A percentile compares a stretch with the other conserved stretches of the same genome.
These are phyloP conservation scores for Phocides pigmalion DNA, from an alignment of 1,140 invertebrate species.

Conservation along the genomic window DNA sequence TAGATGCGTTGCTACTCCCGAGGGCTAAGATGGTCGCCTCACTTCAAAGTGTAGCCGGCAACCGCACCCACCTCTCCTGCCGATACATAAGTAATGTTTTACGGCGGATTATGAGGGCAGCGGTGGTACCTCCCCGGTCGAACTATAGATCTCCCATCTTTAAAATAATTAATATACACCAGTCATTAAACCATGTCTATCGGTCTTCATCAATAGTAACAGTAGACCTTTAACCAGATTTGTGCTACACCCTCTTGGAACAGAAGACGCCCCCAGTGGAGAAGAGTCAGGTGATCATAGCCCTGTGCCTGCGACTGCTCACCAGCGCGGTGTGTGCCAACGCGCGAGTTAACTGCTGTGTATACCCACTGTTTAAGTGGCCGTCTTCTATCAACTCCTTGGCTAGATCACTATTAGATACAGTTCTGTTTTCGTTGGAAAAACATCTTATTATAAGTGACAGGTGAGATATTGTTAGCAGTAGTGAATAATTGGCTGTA, in stretches of 20 bases:
- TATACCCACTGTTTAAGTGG: conserved; percentile 63
- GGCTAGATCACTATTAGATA: conserved; percentile 49
- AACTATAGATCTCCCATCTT: no score
- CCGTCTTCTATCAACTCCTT: conserved; percentile 45
- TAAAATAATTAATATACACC: no score
- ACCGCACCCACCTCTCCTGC: no score
- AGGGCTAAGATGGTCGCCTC: no score
- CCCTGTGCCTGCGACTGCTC: conserved; percentile 52
- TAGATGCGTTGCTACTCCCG: no score
- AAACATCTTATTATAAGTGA: conserved; percentile 57
- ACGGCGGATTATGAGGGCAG: no score
- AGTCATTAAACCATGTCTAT: no score
- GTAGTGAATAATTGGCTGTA: no score
- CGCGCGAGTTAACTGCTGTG: conserved; percentile 44
- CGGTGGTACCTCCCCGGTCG: no score
- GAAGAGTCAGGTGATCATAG: conserved; percentile 55
- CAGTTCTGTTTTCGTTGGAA: conserved; percentile 50
- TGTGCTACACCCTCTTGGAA: conserved; percentile 54
- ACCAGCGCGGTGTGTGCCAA: conserved; percentile 44
- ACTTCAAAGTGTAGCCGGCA: no score
- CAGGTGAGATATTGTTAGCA: conserved; percentile 49
- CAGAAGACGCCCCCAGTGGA: conserved; percentile 59
- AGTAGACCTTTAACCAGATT: conserved; percentile 39
- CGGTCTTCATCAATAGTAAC: no score
- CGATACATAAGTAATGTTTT: no score